phyloP scores from a whole-genome alignment of 2,797 vertebrate genomes.

The Hephaestus fuliginosus region DNA sequence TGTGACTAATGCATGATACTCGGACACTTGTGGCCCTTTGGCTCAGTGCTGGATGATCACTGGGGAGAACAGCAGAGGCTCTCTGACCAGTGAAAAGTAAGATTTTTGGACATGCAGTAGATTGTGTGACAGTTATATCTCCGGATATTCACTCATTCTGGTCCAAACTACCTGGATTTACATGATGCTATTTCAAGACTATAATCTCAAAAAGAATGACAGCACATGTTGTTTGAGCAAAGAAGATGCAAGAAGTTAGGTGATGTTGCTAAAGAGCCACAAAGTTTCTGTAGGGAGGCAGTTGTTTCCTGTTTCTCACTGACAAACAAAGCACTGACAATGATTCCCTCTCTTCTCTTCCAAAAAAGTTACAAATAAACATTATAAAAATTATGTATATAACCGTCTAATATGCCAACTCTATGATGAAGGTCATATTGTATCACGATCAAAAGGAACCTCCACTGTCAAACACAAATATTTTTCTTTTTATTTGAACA shows the following conservation, averaged over 20 bases:
- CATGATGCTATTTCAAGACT: slow-evolving; percentile 5
- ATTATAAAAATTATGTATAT: too few species aligned
- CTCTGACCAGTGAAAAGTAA: slow-evolving; percentile 7
- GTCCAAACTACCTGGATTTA: neutral
- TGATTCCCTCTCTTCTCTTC: too few species aligned
- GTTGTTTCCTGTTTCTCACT: too few species aligned
- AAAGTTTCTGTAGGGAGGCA: neutral
- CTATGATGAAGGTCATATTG: too few species aligned
- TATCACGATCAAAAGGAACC: too few species aligned
- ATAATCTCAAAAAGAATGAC: neutral
- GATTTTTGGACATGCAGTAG: slow-evolving; percentile 34
- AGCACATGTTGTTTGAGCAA: neutral
- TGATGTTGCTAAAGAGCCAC: neutral
- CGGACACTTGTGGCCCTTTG: slow-evolving; percentile 47
- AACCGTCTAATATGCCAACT: too few species aligned
- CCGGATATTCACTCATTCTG: slow-evolving; percentile 11
- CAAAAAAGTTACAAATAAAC: too few species aligned
- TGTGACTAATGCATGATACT: slow-evolving; percentile 73
- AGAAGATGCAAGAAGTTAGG: neutral
- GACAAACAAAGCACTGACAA: too few species aligned
- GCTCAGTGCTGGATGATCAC: slow-evolving; percentile 61
- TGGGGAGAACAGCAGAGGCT: slow-evolving; percentile 39
- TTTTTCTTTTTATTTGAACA: too few species aligned
- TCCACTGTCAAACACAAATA: too few species aligned
- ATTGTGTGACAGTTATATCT: slow-evolving; percentile 29